These are phyloP conservation scores for Auanema freiburgensis DNA, from an alignment of 2,888 invertebrate genomes.

Conservation along the genomic window DNA sequence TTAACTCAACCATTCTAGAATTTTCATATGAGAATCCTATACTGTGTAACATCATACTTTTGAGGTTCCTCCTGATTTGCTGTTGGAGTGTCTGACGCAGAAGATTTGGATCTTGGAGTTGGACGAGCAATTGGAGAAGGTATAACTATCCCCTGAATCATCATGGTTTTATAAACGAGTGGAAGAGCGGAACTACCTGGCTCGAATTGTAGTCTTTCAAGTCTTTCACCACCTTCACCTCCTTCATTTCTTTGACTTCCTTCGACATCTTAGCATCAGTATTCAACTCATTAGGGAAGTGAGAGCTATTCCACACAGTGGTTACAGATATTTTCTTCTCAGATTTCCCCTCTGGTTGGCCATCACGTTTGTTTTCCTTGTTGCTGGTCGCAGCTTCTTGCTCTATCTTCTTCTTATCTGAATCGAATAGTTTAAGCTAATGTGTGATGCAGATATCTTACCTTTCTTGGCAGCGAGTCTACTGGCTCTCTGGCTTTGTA, in stretches of 20 bases:
- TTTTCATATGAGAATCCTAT: not conserved
- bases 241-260: conserved; percentile 1
- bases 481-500: conserved; percentile 16
- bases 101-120: conserved; percentile 22
- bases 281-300: conserved; percentile 2
- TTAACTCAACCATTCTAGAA: conserved; percentile 20
- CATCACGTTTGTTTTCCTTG: conserved; percentile 4
- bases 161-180: conserved; percentile 1
- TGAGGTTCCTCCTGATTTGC: conserved; percentile 14
- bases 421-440: no score
- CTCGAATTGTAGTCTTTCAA: not conserved
- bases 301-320: conserved; percentile 46
- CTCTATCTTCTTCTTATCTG: conserved; percentile 7
- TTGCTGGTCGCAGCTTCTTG: conserved; percentile 20
- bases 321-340: conserved; percentile 20
- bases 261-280: conserved; percentile 9
- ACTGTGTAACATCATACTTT: not conserved
- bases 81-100: not conserved
- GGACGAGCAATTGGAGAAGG: conserved; percentile 53
- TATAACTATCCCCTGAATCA: conserved; percentile 24
- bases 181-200: not conserved
- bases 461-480: conserved; percentile 9
- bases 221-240: conserved; percentile 1
- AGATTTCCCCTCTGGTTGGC: not conserved
- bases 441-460: conserved; percentile 1